Percentiles rank a stretch among this genome's conserved stretches.
These are phyloP conservation scores for Coranthus polyacanthus DNA, from an alignment of 2,797 vertebrate genomes.

Conservation along the genomic window DNA sequence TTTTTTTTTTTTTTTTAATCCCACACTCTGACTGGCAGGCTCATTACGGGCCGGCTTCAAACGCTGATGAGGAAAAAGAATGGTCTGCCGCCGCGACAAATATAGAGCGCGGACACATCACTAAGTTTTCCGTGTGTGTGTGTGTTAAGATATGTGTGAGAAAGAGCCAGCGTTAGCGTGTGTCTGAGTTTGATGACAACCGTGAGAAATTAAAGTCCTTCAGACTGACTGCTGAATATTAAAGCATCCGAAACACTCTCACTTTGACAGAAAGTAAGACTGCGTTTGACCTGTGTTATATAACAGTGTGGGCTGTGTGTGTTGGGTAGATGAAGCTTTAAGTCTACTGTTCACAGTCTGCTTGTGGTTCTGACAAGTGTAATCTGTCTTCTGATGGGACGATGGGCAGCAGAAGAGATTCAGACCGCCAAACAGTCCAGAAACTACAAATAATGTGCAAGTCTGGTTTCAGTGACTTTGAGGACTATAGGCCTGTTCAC, in stretches of 20 bases:
- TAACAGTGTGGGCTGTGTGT: constrained; percentile 7
- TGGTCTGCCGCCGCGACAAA: constrained; percentile 7
- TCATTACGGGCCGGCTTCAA: constrained; percentile 34
- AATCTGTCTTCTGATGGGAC: constrained; percentile 24
- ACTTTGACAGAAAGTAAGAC: constrained; percentile 11
- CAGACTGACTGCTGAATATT: constrained; percentile 23
- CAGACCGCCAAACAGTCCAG: background rate
- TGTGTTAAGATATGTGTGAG: background rate
- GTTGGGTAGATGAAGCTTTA: constrained; percentile 16
- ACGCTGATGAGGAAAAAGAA: constrained; percentile 25
- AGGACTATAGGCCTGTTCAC: background rate
- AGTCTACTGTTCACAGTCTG: constrained; percentile 35
- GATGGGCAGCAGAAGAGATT: background rate
- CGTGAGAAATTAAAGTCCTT: constrained; percentile 44
- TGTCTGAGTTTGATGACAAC: constrained; percentile 33
- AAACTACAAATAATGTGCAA: no score
- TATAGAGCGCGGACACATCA: constrained; percentile 6
- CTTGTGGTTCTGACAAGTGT: constrained; percentile 41
- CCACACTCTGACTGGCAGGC: constrained; percentile 38
- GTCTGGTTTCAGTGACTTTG: no score
- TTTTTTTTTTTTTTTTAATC: constrained; percentile 35
- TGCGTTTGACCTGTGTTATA: constrained; percentile 7
- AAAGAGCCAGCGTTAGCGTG: background rate
- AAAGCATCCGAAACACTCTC: background rate
- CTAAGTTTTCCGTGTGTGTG: constrained; percentile 7